Base-by-base conservation (phyloP, 2,797 vertebrate species). In the Sarcoramphus papa region DNA sequence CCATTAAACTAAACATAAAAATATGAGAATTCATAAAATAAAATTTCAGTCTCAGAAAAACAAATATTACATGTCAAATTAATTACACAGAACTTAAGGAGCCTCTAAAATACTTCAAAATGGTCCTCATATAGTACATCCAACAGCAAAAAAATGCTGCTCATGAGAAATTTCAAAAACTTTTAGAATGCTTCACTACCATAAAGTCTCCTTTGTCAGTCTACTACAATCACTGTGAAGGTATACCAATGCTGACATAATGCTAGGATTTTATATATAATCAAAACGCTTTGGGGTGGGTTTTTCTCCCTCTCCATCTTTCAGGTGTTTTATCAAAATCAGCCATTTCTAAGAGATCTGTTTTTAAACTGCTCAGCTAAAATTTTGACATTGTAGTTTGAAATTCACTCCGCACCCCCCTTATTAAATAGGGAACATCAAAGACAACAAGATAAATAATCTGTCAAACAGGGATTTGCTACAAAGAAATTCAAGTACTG, bases 281-380 rank as follows among this genome's bases (percentile, higher is more conserved):
- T 20, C 2, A 0, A 12, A 2, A 86, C 35, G 57, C 54, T 31
- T 27, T 2, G 4, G 24, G 6, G 11, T 13, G 23, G 4, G 3
- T 3, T 31, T 15, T 18, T 8, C 10, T 5, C 9, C 14, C 6
- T 1, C 35, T 48, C 45, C 19, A 48, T 63, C 54, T 90, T 92
- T 54, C 40, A 65, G 24, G 17, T 54, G 15, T 74, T 90, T 69
- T 43, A 83, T 64, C 30, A 85, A 87, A 69, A 73, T 47, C 41
- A 40, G 22, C 14, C 37, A 45, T n/a, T 37, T 54, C 13, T 3
- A 47, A 68, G n/a, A 78, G 40, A 63, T 11, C 22, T 35, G 10
- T 35, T 93, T 91, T 83, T 48, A 77, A 85, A 83, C 5, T 14
- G 7, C 20, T 37, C 33, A 90, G 53, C 51, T 79, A 76, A 69